These are phyloP conservation scores for Mya arenaria DNA, from an alignment of 1,140 invertebrate genomes.

Conservation along the genomic window DNA sequence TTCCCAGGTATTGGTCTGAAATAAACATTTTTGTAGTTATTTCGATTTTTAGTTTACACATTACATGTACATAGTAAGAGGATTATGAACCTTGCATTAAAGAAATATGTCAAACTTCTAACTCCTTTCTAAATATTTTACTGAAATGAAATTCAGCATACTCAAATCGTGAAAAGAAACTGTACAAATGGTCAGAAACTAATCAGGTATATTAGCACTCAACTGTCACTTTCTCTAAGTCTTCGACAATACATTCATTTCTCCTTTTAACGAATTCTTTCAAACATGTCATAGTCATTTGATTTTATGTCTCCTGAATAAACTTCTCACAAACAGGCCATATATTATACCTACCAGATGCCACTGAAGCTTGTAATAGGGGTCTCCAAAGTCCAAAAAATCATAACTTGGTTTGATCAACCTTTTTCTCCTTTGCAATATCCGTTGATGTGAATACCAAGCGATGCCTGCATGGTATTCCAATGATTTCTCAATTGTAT, in stretches of 20 bases:
- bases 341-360: slow-evolving; percentile 71
- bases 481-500: slow-evolving; percentile 58
- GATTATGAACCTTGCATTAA: too few relatives aligned
- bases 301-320: not conserved
- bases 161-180: not conserved
- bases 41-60: too few relatives aligned
- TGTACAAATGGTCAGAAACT: not conserved
- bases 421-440: slow-evolving; percentile 67
- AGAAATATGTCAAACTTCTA: too few relatives aligned
- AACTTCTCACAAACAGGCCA: not conserved
- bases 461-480: slow-evolving; percentile 65
- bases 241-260: not conserved
- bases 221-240: not conserved
- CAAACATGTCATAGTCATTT: not conserved
- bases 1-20: slow-evolving; percentile 61
- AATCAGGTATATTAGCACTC: not conserved
- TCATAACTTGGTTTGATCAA: not conserved
- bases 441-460: slow-evolving; percentile 69
- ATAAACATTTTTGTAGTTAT: too few relatives aligned
- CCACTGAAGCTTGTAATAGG: slow-evolving; percentile 75
- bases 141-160: too few relatives aligned
- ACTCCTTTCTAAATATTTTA: too few relatives aligned
- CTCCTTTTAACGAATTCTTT: not conserved
- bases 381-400: slow-evolving; percentile 70
- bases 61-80: too few relatives aligned